These are phyloP conservation scores for Limosa lapponica DNA, from an alignment of 2,797 vertebrate genomes.

Conservation along the genomic window DNA sequence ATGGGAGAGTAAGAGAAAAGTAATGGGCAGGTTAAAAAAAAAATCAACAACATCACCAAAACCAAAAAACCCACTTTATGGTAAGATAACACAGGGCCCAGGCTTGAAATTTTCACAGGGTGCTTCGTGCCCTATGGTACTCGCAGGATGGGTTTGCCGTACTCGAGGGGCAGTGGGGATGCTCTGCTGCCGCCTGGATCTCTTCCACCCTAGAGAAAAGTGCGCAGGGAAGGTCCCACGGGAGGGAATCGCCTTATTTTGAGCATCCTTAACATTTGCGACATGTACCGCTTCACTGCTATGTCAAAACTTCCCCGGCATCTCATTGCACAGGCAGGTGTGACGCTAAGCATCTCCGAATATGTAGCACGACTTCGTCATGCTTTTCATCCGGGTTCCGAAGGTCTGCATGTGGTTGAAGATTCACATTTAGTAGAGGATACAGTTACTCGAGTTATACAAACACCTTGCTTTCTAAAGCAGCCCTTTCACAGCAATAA, in stretches of 20 bases:
- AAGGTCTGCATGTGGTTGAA: background rate
- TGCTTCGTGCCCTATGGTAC: background rate
- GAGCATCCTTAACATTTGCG: accelerated
- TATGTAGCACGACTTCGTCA: background rate
- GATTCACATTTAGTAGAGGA: background rate
- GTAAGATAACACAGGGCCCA: background rate
- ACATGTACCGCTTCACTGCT: background rate
- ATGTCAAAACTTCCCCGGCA: background rate
- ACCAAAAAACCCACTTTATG: background rate
- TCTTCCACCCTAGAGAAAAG: background rate
- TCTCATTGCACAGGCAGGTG: background rate
- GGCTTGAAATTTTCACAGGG: background rate
- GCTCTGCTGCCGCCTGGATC: accelerated
- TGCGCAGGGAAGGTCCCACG: accelerated
- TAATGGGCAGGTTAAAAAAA: background rate
- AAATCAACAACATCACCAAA: background rate
- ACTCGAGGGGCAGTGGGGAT: accelerated
- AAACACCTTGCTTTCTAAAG: background rate
- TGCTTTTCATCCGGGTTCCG: background rate
- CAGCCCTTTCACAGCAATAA: background rate
- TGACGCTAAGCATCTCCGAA: accelerated
- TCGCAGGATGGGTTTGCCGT: accelerated
- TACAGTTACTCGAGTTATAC: background rate
- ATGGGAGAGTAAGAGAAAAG: background rate
- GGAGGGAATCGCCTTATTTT: background rate